phyloP scores from a whole-genome alignment of 2,888 invertebrate species.

The Pherbina coryleti region DNA sequence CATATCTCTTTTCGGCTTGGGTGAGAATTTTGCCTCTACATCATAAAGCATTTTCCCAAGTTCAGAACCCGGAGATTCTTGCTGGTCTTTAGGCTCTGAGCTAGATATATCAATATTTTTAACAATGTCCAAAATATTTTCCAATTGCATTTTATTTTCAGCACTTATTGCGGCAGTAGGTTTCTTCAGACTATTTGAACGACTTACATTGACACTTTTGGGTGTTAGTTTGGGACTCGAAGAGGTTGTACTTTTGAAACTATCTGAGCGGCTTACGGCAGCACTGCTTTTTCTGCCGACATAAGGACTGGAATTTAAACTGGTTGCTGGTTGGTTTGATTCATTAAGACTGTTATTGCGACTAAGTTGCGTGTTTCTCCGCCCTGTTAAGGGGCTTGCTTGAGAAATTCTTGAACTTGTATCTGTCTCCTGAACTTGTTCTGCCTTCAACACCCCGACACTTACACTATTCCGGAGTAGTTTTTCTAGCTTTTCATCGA shows the following conservation, averaged over 20 bases:
- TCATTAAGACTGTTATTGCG: constrained; percentile 48
- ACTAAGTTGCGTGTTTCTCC: constrained; percentile 25
- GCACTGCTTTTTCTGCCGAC: constrained; percentile 48
- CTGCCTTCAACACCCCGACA: neutral
- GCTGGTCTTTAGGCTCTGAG: constrained; percentile 26
- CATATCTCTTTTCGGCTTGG: constrained; percentile 54
- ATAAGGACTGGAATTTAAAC: constrained; percentile 49
- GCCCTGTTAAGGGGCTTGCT: too few relatives aligned
- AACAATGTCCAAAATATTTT: constrained; percentile 58
- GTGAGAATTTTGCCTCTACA: constrained; percentile 53
- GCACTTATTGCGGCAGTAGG: constrained; percentile 21
- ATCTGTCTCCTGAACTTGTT: neutral
- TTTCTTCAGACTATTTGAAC: constrained; percentile 49
- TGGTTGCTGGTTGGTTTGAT: constrained; percentile 32
- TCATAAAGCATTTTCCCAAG: constrained; percentile 60
- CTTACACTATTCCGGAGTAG: constrained; percentile 5
- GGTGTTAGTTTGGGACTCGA: constrained; percentile 40
- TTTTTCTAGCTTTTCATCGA: constrained; percentile 59
- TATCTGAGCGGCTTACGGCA: constrained; percentile 51
- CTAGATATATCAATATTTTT: constrained; percentile 56
- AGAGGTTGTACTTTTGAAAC: constrained; percentile 53
- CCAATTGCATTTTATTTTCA: constrained; percentile 61
- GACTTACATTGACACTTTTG: constrained; percentile 42
- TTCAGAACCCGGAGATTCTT: constrained; percentile 49
- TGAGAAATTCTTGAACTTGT: neutral